Conservation (phyloP, 1,140 invertebrate genomes). For the Eumeta japonica region DNA sequence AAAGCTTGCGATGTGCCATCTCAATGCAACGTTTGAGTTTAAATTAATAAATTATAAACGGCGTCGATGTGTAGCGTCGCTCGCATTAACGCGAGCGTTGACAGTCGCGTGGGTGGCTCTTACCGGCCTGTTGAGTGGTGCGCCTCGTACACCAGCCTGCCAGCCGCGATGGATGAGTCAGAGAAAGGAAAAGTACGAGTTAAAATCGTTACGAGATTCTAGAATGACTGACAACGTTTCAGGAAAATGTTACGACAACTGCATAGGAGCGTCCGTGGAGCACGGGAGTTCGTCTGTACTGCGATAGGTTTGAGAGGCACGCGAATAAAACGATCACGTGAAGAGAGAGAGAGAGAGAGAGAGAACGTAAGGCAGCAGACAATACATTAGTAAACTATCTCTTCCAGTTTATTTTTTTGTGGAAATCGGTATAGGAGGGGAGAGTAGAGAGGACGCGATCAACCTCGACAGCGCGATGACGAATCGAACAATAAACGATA, state of each 20-base stretch:
- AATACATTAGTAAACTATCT: conserved; percentile 47
- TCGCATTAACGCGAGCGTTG: conserved; percentile 7
- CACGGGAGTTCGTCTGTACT: too few species aligned
- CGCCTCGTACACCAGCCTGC: conserved; percentile 39
- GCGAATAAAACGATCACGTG: too few species aligned
- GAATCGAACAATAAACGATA: conserved; percentile 50
- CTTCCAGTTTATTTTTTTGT: conserved; percentile 48
- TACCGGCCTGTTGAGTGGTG: conserved; percentile 30
- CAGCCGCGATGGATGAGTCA: conserved; percentile 51
- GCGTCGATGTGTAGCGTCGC: conserved; percentile 6
- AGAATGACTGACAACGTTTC: too few species aligned
- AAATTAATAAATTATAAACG: too few species aligned
- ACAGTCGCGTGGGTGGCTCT: conserved; percentile 13
- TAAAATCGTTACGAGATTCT: too few species aligned
- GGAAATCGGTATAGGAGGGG: conserved; percentile 45
- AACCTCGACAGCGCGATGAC: conserved; percentile 35
- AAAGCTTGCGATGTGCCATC: too few species aligned
- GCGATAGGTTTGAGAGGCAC: too few species aligned
- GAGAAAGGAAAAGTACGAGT: conserved; percentile 37
- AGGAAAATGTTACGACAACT: too few species aligned
- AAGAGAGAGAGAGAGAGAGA: too few species aligned
- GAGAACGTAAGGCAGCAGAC: too few species aligned
- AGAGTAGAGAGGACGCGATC: conserved; percentile 37
- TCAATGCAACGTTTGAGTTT: too few species aligned
- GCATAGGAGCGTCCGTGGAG: too few species aligned